A percentile compares a stretch with the other conserved stretches of the same genome.
phyloP scores from a whole-genome alignment of 2,888 invertebrate species.

The Plagodis dolabraria region DNA sequence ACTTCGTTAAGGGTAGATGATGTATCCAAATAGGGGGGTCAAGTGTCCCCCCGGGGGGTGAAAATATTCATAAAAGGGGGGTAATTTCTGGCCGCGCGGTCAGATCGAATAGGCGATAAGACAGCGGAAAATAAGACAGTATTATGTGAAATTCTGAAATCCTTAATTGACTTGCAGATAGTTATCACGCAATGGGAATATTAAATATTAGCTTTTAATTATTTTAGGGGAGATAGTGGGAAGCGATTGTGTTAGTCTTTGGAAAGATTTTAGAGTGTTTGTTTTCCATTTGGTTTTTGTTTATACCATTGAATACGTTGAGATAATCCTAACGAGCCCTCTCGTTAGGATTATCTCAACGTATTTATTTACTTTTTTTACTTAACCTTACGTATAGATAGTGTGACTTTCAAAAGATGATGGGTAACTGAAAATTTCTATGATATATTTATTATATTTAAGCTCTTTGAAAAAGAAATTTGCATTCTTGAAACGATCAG shows the following conservation, averaged over 20 bases:
- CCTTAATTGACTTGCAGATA: conserved; percentile 80
- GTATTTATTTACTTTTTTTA: no score
- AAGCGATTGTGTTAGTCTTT: conserved; percentile 46
- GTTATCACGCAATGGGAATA: conserved; percentile 64
- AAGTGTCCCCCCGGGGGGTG: conserved; percentile 82
- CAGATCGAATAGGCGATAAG: conserved; percentile 78
- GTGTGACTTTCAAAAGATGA: no score
- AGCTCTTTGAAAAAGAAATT: no score
- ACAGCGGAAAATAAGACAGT: conserved; percentile 79
- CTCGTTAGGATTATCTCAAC: no score
- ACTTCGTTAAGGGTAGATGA: conserved; percentile 82
- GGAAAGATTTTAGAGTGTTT: conserved; percentile 24
- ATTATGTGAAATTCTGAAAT: conserved; percentile 76
- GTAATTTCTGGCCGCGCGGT: conserved; percentile 79
- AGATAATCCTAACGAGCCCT: no score
- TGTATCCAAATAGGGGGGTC: conserved; percentile 81
- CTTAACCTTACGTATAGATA: no score
- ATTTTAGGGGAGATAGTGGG: conserved; percentile 53
- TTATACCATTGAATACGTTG: neutral
- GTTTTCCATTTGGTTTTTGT: conserved; percentile 16
- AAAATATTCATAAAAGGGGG: conserved; percentile 81
- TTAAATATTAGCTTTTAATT: conserved; percentile 77
- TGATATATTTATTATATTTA: no score
- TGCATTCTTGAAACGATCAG: no score
- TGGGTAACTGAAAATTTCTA: no score